Evolutionary conservation across 2,113 vertebrate species (phyloP), one percentile per base, ranked within the genome.

Genomic region (Cyprinus carpio): DNA sequence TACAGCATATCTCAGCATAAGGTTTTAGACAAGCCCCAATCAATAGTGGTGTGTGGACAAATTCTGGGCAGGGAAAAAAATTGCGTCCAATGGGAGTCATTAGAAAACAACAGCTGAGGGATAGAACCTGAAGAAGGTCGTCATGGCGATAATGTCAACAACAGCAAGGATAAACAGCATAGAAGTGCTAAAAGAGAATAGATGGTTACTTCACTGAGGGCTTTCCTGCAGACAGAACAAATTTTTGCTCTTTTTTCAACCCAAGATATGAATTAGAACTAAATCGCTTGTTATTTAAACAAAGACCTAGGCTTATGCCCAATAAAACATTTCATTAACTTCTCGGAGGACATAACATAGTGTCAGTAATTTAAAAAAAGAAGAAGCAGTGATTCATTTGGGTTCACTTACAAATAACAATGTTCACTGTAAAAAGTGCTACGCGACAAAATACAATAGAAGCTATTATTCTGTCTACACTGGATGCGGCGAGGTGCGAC

Each of bases 91-190:
- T 64, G 77, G n/a, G 58, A 80, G 34, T 46, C 58, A 4, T 46
- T 64, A 64, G n/a, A 77, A 56, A 37, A 60, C 49, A 60, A 40
- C 20, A 79, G 31, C 54, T 60, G 76, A 62, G 76, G 51, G 76
- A 40, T 31, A 40, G 54, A 40, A 40, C 31, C 76, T 10, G 34
- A 79, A 23, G 76, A 37, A 79, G 77, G 31, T 62, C 34, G 23
- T 37, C 56, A 79, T 37, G 75, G 23, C 8, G 12, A 62, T 62
- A 40, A 40, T n/a, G 27, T 43, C 2, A 2, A 46, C 23, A 74
- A 23, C 40, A 74, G 37, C 23, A 8, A n/a, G 23, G 37, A 74
- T 46, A 40, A 74, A 74, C 58, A 80, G n/a, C 34, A 71, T 34
- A 29, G n/a, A 3, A 49, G 60, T 3, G 23, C 18, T 81, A 67